phyloP scores from a whole-genome alignment of 2,888 invertebrate species.

The Cancer borealis region DNA sequence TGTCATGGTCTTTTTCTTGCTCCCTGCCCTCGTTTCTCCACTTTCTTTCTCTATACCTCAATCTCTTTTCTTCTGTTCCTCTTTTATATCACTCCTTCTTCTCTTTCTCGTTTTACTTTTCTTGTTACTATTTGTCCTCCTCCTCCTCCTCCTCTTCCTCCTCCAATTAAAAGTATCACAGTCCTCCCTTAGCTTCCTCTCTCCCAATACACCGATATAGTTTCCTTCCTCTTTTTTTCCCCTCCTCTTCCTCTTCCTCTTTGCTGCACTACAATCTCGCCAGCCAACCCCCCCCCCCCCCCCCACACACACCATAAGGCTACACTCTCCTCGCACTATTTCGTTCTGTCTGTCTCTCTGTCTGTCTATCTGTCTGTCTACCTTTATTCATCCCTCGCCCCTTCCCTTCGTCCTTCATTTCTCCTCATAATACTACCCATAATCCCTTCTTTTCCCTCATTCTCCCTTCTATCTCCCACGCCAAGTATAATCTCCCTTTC shows the following conservation, averaged over 20 bases:
- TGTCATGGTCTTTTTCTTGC: too few relatives aligned
- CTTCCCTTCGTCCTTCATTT: too few relatives aligned
- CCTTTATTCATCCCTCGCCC: not conserved
- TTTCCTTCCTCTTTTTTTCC: not conserved
- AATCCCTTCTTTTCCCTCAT: not conserved
- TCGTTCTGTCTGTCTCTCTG: not conserved
- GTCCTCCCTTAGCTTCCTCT: not conserved
- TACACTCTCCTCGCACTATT: not conserved
- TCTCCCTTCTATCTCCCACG: not conserved
- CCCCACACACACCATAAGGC: not conserved
- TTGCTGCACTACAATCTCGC: not conserved
- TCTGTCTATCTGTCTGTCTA: not conserved
- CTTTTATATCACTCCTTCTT: not conserved
- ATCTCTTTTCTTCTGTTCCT: not conserved
- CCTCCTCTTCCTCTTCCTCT: not conserved
- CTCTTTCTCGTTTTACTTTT: not conserved
- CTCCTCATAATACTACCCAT: too few relatives aligned
- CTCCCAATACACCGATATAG: not conserved
- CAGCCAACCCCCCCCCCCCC: too few relatives aligned
- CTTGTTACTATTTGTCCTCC: not conserved
- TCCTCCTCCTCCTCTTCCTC: too few relatives aligned
- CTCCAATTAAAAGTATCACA: not conserved
- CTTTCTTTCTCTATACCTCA: not conserved
- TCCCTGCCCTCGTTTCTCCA: not conserved
- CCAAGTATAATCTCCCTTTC: not conserved